Conservation (phyloP, 2,888 invertebrate genomes). For the Aleiodes leptofemur region DNA sequence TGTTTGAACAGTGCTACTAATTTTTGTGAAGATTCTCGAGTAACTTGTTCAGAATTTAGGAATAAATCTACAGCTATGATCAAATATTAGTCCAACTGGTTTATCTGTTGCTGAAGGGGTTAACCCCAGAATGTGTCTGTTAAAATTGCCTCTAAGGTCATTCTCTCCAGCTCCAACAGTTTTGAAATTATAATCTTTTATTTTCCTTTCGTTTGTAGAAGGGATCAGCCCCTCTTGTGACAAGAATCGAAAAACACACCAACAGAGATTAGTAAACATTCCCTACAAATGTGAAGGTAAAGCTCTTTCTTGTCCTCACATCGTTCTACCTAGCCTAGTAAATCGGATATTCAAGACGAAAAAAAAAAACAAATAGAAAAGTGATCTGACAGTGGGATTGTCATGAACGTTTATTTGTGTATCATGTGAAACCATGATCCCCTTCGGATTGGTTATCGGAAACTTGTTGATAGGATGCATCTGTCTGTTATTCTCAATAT, state of each 20-base stretch:
- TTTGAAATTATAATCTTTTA: background rate
- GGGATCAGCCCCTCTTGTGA: constrained; percentile 29
- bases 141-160: constrained; percentile 15
- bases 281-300: constrained; percentile 16
- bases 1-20: background rate
- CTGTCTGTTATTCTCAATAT: constrained; percentile 32
- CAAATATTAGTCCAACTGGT: constrained; percentile 31
- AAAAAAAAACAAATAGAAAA: constrained; percentile 36
- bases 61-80: background rate
- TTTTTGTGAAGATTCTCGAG: background rate
- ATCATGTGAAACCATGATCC: constrained; percentile 41
- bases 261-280: constrained; percentile 22
- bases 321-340: constrained; percentile 29
- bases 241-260: background rate
- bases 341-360: constrained; percentile 45
- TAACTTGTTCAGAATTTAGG: background rate
- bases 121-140: constrained; percentile 29
- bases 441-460: constrained; percentile 21
- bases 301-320: constrained; percentile 8
- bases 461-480: constrained; percentile 32
- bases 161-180: background rate
- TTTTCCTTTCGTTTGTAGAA: constrained; percentile 26
- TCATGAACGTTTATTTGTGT: constrained; percentile 42
- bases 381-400: constrained; percentile 15
- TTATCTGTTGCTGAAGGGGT: constrained; percentile 10